phyloP scores from a whole-genome alignment of 2,113 vertebrate species.

The Gymnogyps californianus region DNA sequence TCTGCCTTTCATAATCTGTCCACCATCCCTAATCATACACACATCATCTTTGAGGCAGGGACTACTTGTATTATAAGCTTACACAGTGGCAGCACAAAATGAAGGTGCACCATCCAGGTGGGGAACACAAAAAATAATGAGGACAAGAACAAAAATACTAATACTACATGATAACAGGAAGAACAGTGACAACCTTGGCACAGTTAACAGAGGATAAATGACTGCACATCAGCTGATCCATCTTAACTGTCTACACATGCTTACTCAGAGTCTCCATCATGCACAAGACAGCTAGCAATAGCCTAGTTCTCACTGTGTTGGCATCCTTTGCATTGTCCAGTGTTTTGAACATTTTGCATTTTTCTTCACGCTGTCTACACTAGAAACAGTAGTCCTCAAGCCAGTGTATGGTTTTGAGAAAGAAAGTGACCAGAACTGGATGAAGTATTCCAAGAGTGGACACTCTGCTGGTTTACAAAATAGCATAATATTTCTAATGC shows the following conservation, averaged over 20 bases:
- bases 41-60: not conserved
- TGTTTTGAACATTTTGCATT: not conserved
- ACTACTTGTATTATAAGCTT: not conserved
- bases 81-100: accelerated
- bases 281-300: not conserved
- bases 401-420: not conserved
- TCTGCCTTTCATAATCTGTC: not conserved
- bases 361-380: not conserved
- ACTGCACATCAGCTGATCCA: not conserved
- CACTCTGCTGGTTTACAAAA: not conserved
- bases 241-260: not conserved
- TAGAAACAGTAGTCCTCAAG: not conserved
- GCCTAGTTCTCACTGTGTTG: not conserved
- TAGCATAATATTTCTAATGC: not conserved
- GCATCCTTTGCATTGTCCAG: not conserved
- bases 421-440: not conserved
- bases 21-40: not conserved
- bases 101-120: not conserved
- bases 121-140: not conserved
- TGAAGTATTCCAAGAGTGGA: not conserved
- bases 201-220: not conserved
- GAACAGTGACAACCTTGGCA: not conserved
- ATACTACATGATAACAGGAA: not conserved
- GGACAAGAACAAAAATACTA: not conserved
- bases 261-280: not conserved